Base-by-base conservation (phyloP, 2,113 vertebrate species). In the Triplophysa dalaica region DNA sequence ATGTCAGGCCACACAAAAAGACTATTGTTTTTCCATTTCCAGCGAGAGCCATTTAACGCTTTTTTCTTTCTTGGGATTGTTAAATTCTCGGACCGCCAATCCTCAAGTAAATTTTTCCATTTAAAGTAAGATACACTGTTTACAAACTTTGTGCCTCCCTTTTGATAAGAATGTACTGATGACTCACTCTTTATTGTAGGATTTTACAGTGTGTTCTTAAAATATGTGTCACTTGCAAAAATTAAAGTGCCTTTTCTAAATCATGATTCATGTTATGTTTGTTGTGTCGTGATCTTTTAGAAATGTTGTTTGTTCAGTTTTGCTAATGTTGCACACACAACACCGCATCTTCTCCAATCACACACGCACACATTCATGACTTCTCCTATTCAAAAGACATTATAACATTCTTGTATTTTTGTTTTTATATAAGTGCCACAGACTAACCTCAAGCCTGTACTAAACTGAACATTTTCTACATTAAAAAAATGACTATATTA, bases 171-270 rank as follows among this genome's bases (percentile, higher is more conserved):
- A 83, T 85, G 78, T 82, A 83, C 24, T 75, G 73, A 76, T 69
- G 70, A 70, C 52, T 65, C 38, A 56, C n/a, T 33, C 33, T 75
- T 70, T 26, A 75, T 33, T 62, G 43, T 45, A 65, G 17, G 26
- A 50, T 69, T 82, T 70, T 70, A 84, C 78, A 60, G 19, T 79
- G 56, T 75, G 80, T 64, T 26, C 41, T 83, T 69, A 38, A 61
- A 50, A n/a, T 10, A 52, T 14, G 69, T 80, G 66, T 82, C 61
- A 73, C 72, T 83, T 80, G 43, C 77, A 73, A 85, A 72, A 77
- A 85, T 80, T 80, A 80, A 85, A 85, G 73, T 73, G 80, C 80
- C 81, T 82, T 75, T 64, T 78, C 79, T 65, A 24, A 61, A 77
- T 58, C 54, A 45, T 11, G 68, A 56, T 43, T 82, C 54, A 48